Evolutionary conservation across 2,888 invertebrate species (phyloP), one percentile per base, ranked within the genome.

Genomic region (Cybosia mesomella): DNA sequence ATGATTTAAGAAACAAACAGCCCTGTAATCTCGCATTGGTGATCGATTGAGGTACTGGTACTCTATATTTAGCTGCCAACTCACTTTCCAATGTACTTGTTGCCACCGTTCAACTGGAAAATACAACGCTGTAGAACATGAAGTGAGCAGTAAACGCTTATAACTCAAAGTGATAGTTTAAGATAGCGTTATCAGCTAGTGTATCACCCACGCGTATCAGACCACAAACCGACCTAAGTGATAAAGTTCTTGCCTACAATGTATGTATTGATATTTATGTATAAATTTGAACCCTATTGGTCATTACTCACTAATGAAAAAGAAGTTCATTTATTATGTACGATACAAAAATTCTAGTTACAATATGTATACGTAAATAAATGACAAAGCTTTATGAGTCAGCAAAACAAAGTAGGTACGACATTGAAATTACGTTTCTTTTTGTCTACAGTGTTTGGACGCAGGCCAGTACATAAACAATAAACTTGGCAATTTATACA

Each of bases 151-250:
- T 58, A 58, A 59, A 61, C 69, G 69, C 73, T 73, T 72, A 74
- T 73, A 79, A 70, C 67, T 53, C 67, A 34, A 64, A 64, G 71
- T 68, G 64, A 66, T 67, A 54, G 68, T 66, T 67, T 64, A 67
- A 77, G 84, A 85, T 86, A 87, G 72, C 73, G 77, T 73, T 90
- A 89, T 90, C 89, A 83, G 72, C 68, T 66, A 76, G 76, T 81
- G 77, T 86, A 84, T 88, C 89, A 87, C 86, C 85, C 83, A 82
- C 77, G 73, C 84, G 76, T 88, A 90, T 90, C 88, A 80, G 67
- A 61, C 74, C 73, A 67, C 71, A 39, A 54, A 64, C 70, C 80
- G 89, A 91, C 28, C 58, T 90, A 89, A 85, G 55, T 77, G 87
- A 89, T 89, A 89, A 87, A 77, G 74, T 76, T 75, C 82, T 87